phyloP scores from a whole-genome alignment of 2,113 vertebrate genomes.

The Ceuthmochares aereus region DNA sequence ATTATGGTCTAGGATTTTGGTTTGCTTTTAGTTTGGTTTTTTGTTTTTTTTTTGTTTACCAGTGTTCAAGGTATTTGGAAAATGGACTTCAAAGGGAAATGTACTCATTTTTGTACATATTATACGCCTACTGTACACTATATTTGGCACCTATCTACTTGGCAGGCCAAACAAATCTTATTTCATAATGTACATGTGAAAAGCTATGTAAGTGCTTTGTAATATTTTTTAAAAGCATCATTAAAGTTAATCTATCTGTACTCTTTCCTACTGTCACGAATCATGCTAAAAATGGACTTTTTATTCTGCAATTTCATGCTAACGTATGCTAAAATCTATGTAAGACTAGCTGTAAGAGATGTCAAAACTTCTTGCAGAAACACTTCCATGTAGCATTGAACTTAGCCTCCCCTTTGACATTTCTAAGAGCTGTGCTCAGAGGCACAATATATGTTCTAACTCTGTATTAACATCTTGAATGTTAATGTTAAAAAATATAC shows the following conservation, averaged over 20 bases:
- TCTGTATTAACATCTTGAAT: background rate
- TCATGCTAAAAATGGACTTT: background rate
- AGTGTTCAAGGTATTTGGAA: background rate
- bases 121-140: background rate
- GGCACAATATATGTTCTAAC: background rate
- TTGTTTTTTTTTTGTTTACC: background rate
- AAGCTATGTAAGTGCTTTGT: conserved; percentile 33
- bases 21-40: background rate
- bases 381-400: background rate
- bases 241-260: conserved; percentile 41
- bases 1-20: background rate
- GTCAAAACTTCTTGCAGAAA: background rate
- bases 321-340: background rate
- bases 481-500: background rate
- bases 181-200: background rate
- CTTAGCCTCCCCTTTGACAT: background rate
- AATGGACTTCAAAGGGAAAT: background rate
- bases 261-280: background rate
- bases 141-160: conserved; percentile 32
- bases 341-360: background rate
- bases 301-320: conserved; percentile 9
- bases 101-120: background rate
- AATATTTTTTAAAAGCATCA: conserved; percentile 53
- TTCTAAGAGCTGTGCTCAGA: background rate
- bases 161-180: conserved; percentile 39